These are phyloP conservation scores for Trachelus iudaicus DNA, from an alignment of 2,888 invertebrate species.

Conservation along the genomic window DNA sequence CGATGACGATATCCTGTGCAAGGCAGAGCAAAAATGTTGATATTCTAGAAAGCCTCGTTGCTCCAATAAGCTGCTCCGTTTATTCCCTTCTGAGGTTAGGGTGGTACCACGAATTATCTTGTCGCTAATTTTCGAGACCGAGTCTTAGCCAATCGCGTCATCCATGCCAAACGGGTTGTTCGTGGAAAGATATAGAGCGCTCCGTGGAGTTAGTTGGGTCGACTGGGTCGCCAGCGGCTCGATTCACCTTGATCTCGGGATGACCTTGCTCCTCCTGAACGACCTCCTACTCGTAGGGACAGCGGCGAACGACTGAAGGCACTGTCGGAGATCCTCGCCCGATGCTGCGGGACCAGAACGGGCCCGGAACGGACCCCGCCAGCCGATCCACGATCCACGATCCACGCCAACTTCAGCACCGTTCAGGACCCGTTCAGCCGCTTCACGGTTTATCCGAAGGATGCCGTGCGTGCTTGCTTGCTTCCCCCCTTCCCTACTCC, in stretches of 20 bases:
- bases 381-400: constrained; percentile 29
- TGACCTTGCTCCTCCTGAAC: constrained; percentile 13
- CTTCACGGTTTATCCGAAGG: constrained; percentile 47
- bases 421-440: constrained; percentile 56
- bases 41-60: neutral
- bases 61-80: neutral
- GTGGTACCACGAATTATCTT: neutral
- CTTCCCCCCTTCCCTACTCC: constrained; percentile 22
- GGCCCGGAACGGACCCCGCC: constrained; percentile 35
- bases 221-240: neutral
- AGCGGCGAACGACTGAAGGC: constrained; percentile 62
- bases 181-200: neutral
- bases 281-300: constrained; percentile 55
- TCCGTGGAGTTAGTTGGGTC: neutral
- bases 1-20: neutral
- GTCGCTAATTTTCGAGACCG: neutral
- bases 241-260: neutral
- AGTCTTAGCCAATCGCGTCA: neutral
- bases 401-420: constrained; percentile 26
- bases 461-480: constrained; percentile 38
- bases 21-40: neutral
- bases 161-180: neutral
- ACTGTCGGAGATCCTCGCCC: constrained; percentile 43
- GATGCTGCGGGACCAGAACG: constrained; percentile 37
- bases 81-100: neutral